Conservation (phyloP, 2,797 vertebrate species). For the Hozukius guyotensis region DNA sequence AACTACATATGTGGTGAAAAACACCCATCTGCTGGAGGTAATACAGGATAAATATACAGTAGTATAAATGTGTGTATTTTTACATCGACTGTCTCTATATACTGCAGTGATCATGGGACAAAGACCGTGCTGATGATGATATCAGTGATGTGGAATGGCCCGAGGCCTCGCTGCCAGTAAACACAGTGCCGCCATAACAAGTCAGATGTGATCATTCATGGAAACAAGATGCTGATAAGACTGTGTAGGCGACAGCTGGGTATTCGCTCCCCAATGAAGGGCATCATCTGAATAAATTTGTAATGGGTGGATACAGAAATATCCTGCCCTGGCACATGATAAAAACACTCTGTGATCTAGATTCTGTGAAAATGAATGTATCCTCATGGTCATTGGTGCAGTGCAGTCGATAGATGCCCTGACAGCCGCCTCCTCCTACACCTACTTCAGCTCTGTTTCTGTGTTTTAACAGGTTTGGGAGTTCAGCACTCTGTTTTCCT, state of each 20-base stretch:
- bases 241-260: constrained; percentile 59
- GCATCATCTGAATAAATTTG: constrained; percentile 48
- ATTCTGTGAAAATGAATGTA: constrained; percentile 25
- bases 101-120: constrained; percentile 33
- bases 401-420: constrained; percentile 1
- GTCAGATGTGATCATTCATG: constrained; percentile 56
- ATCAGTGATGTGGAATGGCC: constrained; percentile 64
- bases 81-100: constrained; percentile 13
- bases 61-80: constrained; percentile 33
- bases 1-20: neutral
- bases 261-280: constrained; percentile 50
- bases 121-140: constrained; percentile 37
- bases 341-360: constrained; percentile 37
- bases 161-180: constrained; percentile 43
- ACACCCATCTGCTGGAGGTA: neutral
- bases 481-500: constrained; percentile 93
- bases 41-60: neutral
- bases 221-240: constrained; percentile 51
- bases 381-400: neutral
- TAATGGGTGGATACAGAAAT: constrained; percentile 36
- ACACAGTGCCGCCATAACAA: constrained; percentile 41
- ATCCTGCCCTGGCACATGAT: constrained; percentile 15
- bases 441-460: constrained; percentile 24
- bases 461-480: constrained; percentile 88
- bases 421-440: constrained; percentile 26